Conservation (phyloP, 2,888 invertebrate genomes). For the Hydraecia micacea region DNA sequence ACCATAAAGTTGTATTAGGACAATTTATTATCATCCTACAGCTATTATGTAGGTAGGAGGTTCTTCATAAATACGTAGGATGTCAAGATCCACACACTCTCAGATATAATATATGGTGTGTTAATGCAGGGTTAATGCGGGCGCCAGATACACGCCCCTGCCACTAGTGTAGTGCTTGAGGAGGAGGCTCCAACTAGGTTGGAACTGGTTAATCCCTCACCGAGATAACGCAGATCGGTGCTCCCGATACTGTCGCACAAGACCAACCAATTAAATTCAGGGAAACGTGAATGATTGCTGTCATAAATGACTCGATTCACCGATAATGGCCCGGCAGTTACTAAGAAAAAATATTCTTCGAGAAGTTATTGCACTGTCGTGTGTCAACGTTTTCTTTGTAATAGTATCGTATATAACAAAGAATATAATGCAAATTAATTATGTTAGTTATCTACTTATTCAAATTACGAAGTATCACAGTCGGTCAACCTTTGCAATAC, state of each 20-base stretch:
- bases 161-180: constrained; percentile 59
- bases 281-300: constrained; percentile 61
- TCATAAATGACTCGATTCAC: constrained; percentile 58
- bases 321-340: constrained; percentile 38
- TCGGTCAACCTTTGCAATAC: neutral
- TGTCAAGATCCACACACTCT: constrained; percentile 56
- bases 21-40: constrained; percentile 34
- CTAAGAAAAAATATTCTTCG: constrained; percentile 9
- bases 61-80: constrained; percentile 45
- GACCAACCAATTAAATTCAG: constrained; percentile 61
- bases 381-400: constrained; percentile 18
- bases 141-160: constrained; percentile 65
- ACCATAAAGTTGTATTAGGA: constrained; percentile 8
- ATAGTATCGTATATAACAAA: neutral
- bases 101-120: constrained; percentile 62
- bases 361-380: constrained; percentile 3
- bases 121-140: constrained; percentile 69
- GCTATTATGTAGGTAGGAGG: constrained; percentile 16
- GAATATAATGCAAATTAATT: neutral
- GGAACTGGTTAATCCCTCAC: constrained; percentile 60
- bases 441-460: neutral
- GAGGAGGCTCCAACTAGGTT: constrained; percentile 50
- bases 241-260: constrained; percentile 53
- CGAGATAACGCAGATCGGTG: constrained; percentile 61
- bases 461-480: neutral